Percentiles rank a stretch among this genome's conserved stretches.
Evolutionary conservation across 1,140 invertebrate genomes (phyloP).

Genomic region (Orussus abietinus): DNA sequence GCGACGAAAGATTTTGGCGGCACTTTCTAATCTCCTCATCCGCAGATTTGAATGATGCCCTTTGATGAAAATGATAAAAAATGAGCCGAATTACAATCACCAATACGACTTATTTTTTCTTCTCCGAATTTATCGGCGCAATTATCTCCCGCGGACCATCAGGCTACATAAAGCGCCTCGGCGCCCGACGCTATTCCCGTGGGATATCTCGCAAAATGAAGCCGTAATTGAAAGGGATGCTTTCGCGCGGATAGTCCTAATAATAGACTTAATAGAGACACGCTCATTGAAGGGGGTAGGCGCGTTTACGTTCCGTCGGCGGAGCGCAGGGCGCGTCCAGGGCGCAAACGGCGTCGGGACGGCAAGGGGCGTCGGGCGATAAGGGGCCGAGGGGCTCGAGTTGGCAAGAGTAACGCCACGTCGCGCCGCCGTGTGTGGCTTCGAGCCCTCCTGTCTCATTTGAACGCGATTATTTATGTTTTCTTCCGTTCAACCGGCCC

Average conservation of each 20-base stretch:
- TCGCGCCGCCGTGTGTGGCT: conserved; percentile 50
- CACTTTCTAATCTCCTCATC: no score
- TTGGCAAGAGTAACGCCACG: background rate
- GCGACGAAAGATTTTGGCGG: no score
- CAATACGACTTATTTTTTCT: background rate
- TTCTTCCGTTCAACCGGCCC: conserved; percentile 42
- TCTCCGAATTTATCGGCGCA: no score
- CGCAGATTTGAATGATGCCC: no score
- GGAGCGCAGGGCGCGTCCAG: background rate
- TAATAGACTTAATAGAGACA: conserved; percentile 56
- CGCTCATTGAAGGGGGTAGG: conserved; percentile 45
- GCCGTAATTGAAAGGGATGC: conserved; percentile 50
- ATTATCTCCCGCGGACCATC: no score
- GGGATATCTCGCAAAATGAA: conserved; percentile 25
- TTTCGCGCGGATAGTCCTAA: conserved; percentile 30
- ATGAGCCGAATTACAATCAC: no score
- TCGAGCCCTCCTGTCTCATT: conserved; percentile 48
- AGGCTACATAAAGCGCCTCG: no score
- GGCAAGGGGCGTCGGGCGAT: background rate
- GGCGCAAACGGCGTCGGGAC: conserved; percentile 18
- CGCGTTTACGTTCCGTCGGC: conserved; percentile 8
- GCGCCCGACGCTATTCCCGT: conserved; percentile 10
- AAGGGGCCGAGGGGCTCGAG: background rate
- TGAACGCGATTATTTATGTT: conserved; percentile 57
- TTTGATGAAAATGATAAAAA: no score